Evolutionary conservation across 1,140 invertebrate genomes (phyloP).

Genomic region (Chionoecetes opilio): DNA sequence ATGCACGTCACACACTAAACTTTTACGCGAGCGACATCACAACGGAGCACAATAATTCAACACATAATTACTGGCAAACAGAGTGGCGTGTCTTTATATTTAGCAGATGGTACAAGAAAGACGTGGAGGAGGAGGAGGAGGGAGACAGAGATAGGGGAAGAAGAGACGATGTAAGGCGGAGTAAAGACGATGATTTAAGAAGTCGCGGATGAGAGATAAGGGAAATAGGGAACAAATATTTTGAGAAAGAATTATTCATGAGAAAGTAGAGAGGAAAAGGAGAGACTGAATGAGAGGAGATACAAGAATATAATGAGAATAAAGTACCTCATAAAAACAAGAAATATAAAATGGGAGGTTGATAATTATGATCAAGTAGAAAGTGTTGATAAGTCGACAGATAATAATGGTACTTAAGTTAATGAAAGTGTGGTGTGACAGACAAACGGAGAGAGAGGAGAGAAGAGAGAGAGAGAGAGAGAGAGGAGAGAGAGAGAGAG

Average conservation of each 20-base stretch:
- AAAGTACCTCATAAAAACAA: too few species aligned
- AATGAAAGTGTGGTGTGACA: too few species aligned
- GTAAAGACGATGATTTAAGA: background rate
- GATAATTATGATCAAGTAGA: too few species aligned
- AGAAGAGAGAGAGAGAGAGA: background rate
- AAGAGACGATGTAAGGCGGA: background rate
- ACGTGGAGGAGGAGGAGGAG: background rate
- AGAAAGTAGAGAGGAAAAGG: too few species aligned
- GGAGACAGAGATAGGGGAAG: background rate
- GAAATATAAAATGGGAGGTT: too few species aligned
- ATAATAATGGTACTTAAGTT: too few species aligned
- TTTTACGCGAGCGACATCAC: background rate
- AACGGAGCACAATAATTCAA: conserved; percentile 30
- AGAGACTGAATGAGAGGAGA: too few species aligned
- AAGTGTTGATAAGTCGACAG: too few species aligned
- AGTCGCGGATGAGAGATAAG: background rate
- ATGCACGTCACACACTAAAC: background rate
- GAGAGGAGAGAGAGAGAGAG: background rate
- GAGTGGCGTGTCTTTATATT: background rate
- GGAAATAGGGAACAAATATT: too few species aligned
- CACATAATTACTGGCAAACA: conserved; percentile 20
- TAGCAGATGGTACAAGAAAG: background rate
- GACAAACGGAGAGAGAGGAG: background rate
- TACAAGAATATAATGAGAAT: too few species aligned
- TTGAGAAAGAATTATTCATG: too few species aligned